phyloP scores from a whole-genome alignment of 2,797 vertebrate genomes.

The Discoglossus pictus region DNA sequence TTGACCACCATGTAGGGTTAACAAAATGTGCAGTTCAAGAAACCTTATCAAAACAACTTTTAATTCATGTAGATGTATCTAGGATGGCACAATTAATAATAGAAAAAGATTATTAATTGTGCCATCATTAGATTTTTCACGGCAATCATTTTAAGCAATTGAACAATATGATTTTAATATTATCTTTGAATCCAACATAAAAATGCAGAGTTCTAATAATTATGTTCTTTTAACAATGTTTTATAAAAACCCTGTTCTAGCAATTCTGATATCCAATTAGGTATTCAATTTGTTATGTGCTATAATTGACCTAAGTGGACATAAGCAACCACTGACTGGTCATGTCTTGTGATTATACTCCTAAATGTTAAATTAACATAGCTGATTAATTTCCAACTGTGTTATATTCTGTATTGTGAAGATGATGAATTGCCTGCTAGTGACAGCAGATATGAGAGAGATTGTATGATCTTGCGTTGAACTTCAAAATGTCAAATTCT shows the following conservation, averaged over 20 bases:
- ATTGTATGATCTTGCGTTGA: no score
- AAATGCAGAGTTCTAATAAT: conserved; percentile 8
- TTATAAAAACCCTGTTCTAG: not conserved
- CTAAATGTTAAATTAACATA: not conserved
- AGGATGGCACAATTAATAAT: no score
- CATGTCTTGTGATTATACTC: not conserved
- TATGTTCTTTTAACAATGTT: conserved; percentile 1
- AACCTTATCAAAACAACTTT: no score
- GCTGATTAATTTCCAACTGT: not conserved
- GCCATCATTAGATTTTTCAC: no score
- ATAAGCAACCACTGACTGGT: not conserved
- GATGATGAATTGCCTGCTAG: not conserved
- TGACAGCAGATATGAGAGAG: not conserved
- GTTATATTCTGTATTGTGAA: not conserved
- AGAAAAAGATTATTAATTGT: no score
- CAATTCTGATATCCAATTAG: conserved; percentile 1
- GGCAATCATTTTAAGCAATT: no score
- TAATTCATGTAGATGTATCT: no score
- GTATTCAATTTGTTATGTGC: not conserved
- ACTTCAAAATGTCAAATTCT: no score
- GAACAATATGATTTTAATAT: no score
- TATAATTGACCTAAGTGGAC: conserved; percentile 10
- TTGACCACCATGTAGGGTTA: no score
- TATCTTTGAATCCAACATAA: not conserved
- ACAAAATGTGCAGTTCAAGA: no score